phyloP scores from a whole-genome alignment of 2,888 invertebrate genomes.

The Ptychoptera albimana region DNA sequence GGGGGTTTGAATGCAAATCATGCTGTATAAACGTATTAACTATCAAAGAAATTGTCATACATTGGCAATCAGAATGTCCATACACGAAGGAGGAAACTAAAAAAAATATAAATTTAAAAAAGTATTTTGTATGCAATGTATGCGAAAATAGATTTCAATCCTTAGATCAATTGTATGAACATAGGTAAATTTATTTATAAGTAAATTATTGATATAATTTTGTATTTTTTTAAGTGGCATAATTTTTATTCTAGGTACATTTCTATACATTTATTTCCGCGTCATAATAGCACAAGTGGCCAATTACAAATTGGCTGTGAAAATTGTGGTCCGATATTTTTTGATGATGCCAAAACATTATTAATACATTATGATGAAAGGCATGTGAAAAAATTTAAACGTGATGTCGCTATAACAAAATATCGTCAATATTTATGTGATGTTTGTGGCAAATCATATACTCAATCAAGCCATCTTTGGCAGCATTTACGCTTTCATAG shows the following conservation, averaged over 20 bases:
- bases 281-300: conserved; percentile 15
- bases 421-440: conserved; percentile 38
- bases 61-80: conserved; percentile 35
- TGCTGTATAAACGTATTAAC: conserved; percentile 32
- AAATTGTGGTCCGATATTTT: conserved; percentile 21
- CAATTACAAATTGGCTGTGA: conserved; percentile 23
- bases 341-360: conserved; percentile 19
- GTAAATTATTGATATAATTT: neutral
- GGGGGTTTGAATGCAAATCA: conserved; percentile 25
- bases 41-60: conserved; percentile 35
- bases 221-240: neutral
- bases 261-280: conserved; percentile 25
- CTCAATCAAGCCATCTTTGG: conserved; percentile 48
- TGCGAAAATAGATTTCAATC: conserved; percentile 24
- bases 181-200: conserved; percentile 18
- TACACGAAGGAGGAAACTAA: conserved; percentile 18
- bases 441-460: conserved; percentile 42
- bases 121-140: conserved; percentile 27
- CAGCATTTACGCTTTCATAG: conserved; percentile 48
- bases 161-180: conserved; percentile 25
- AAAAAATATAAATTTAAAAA: conserved; percentile 14
- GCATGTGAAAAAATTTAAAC: conserved; percentile 34
- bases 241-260: conserved; percentile 17
- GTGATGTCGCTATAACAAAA: conserved; percentile 18
- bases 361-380: conserved; percentile 39